Percentiles rank a stretch among this genome's conserved stretches.
phyloP scores from a whole-genome alignment of 2,113 vertebrate genomes.

The Pongo abelii region DNA sequence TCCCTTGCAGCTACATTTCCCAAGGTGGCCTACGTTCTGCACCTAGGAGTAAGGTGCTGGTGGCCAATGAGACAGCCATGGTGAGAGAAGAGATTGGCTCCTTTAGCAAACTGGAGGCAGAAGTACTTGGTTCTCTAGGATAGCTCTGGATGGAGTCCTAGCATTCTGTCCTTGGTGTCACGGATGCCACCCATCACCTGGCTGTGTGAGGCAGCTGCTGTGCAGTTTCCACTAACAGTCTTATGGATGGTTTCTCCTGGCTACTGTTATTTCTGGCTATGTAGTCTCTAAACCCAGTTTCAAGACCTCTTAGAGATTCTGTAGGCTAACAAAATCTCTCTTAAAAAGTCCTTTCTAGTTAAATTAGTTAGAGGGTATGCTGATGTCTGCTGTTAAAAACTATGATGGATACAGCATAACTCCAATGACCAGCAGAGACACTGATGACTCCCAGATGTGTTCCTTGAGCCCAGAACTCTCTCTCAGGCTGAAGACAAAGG shows the following conservation, averaged over 20 bases:
- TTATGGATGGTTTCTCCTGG: background rate
- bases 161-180: background rate
- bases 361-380: background rate
- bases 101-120: background rate
- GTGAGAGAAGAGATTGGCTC: background rate
- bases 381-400: background rate
- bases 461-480: background rate
- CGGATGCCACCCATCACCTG: background rate
- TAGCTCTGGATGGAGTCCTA: background rate
- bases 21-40: background rate
- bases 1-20: background rate
- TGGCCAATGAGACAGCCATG: background rate
- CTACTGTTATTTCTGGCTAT: background rate
- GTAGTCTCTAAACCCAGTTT: background rate
- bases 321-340: background rate
- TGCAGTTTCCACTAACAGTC: background rate
- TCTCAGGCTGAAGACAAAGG: background rate
- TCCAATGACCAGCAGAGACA: accelerated
- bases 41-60: background rate
- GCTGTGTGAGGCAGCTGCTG: accelerated
- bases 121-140: background rate
- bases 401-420: background rate
- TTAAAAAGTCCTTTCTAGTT: background rate
- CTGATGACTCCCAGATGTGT: background rate
- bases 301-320: background rate